Evolutionary conservation across 1,140 invertebrate species (phyloP), one percentile per base, ranked within the genome.

Genomic region (Monochamus saltuarius): DNA sequence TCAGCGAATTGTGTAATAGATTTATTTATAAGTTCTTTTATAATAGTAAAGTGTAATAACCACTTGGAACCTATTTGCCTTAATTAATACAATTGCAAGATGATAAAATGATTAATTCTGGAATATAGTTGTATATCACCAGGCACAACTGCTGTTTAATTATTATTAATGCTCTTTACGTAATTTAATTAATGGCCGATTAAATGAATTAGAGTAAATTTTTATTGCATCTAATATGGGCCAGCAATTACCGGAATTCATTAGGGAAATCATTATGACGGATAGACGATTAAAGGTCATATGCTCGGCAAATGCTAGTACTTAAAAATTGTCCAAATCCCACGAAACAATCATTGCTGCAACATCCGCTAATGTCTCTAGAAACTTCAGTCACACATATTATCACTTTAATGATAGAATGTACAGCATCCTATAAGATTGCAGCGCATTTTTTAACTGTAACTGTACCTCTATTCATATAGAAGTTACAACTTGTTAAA

Each of bases 141-240:
- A 3, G 22, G 22, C 22, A 29, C 2, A 29, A 29, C 22, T 29
- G 22, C 2, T 46, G n/a, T n/a, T n/a, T 6, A 29, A 29, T 29
- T 29, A 29, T 29, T 29, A 29, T 29, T 29, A 29, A 29, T 29
- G 22, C 6, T 45, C 50, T 64, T 64, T 61, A 47, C 51, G 61
- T 69, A 69, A 64, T 66, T 64, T 61, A 69, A 75, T 67, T 64
- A 72, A 69, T 70, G 66, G 68, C 69, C 73, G 51, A 63, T 62
- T 73, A 75, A 69, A 59, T 68, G 69, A 74, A 73, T 75, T 69
- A 70, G 71, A 39, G 39, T 56, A 59, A 78, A 77, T 72, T 77
- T 77, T 73, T 70, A 75, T 61, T 64, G 61, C 74, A 69, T 37
- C 47, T 19, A 37, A 45, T 13, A 14, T 6, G 2, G 22, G 22